phyloP scores from a whole-genome alignment of 2,113 vertebrate genomes.

The Calyptommatus sinebrachiatus region DNA sequence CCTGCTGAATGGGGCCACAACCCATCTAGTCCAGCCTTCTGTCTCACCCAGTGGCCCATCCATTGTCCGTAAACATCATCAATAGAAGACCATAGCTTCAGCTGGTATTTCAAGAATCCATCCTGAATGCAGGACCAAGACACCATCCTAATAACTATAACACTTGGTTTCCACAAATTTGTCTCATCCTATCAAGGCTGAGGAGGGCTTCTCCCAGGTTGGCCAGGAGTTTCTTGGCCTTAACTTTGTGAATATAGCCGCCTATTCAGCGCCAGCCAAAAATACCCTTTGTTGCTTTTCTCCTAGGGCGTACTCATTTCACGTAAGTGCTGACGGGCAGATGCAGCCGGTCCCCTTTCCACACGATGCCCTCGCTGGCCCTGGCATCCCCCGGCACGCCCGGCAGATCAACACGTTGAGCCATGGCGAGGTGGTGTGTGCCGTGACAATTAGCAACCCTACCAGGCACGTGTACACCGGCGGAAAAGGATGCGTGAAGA shows the following conservation, averaged over 20 bases:
- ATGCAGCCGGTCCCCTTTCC: conserved; percentile 97
- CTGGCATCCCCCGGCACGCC: conserved; percentile 91
- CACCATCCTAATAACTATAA: too few species aligned
- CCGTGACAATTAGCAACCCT: conserved; percentile 96
- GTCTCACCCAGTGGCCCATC: too few species aligned
- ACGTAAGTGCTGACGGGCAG: conserved; percentile 93
- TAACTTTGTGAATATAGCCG: not conserved
- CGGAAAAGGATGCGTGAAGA: conserved; percentile 95
- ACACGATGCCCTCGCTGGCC: conserved; percentile 91
- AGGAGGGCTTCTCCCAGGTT: too few species aligned
- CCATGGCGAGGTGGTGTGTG: conserved; percentile 94
- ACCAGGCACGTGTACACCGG: conserved; percentile 94
- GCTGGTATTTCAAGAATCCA: too few species aligned
- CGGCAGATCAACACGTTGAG: conserved; percentile 95
- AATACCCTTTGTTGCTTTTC: not conserved
- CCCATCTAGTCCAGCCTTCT: too few species aligned
- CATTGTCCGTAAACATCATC: too few species aligned
- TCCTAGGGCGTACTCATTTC: conserved; percentile 91
- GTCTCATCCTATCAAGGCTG: too few species aligned
- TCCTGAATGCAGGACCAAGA: too few species aligned
- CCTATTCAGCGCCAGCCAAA: not conserved
- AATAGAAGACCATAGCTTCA: too few species aligned
- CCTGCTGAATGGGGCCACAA: too few species aligned
- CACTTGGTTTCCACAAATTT: too few species aligned
- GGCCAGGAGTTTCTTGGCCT: too few species aligned